Base-by-base conservation (phyloP, 2,888 invertebrate species). In the Microplitis deprimator region DNA sequence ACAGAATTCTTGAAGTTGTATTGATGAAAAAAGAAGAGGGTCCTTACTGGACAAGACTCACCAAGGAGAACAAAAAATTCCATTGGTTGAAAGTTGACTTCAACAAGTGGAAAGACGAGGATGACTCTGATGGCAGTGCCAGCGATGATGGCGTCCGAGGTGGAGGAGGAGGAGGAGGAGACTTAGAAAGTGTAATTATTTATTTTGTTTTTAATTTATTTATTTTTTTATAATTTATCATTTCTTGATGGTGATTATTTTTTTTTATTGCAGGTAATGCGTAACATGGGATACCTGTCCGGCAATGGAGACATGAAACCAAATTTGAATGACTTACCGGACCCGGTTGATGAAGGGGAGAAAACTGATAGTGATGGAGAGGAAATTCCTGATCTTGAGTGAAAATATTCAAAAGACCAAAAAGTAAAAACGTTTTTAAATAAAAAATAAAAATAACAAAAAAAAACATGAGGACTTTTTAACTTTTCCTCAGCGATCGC, bases 61-160 rank as follows among this genome's bases (percentile, higher is more conserved):
- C 96, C 77, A 96, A 95, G 89, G 96, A 96, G 85, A 95, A 94
- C 86, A 94, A 94, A 90, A 98, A 98, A 91, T 94, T 95, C 84
- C 98, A 98, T 90, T 98, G 98, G 95, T 92, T 99, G 84, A 98
- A 98, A 92, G 95, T 98, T 85, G 98, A 99, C 89, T 99, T 99
- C 90, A 96, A 97, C 89, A 98, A 98, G 91, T 99, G 98, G 98
- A 94, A 94, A 91, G 98, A 98, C 91, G 98, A 99, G 91, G 97
- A 97, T 87, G 98, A 98, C 80, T 96, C 96, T 75, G 96, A 95
- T 0, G 50, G 8, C 8, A 95, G 95, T 83, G 97, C 96, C 83
- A 93, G 78, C 75, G 86, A 84, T 59, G 73, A 76, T 50, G 81
- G 81, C 50, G 2, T 29, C 4, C 29, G 29, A 83, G 80, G 68